Percentiles rank a stretch among this genome's conserved stretches.
Conservation (phyloP, 2,113 vertebrate genomes). For the Pseudopipra pipra region DNA sequence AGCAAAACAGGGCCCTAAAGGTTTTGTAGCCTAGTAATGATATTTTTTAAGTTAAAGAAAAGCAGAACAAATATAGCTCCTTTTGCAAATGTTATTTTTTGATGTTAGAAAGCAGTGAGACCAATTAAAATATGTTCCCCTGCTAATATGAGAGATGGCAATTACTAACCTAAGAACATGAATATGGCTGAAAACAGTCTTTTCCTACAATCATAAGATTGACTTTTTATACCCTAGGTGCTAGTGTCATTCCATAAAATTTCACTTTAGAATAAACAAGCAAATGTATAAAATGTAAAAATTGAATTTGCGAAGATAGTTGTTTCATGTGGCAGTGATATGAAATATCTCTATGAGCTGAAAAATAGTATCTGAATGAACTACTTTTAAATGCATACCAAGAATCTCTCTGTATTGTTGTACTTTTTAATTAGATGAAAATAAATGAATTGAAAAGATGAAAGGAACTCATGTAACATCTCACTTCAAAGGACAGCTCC, state of each 20-base stretch:
- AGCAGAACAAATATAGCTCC: background rate
- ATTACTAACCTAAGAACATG: background rate
- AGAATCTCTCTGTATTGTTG: slow-evolving; percentile 34
- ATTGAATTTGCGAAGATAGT: background rate
- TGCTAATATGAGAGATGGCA: slow-evolving; percentile 22
- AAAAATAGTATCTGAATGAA: slow-evolving; percentile 2
- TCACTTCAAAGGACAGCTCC: slow-evolving; percentile 54
- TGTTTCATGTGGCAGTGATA: background rate
- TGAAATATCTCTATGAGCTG: background rate
- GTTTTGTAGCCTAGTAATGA: background rate
- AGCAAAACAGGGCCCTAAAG: background rate
- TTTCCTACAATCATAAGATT: background rate
- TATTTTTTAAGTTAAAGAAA: background rate
- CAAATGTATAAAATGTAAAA: background rate
- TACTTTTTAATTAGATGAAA: slow-evolving; percentile 62
- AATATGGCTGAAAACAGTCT: background rate
- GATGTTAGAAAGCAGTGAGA: slow-evolving; percentile 47
- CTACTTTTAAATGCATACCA: background rate
- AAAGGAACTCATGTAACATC: slow-evolving; percentile 44
- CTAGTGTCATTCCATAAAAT: background rate
- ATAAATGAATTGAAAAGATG: slow-evolving; percentile 64
- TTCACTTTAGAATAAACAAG: background rate
- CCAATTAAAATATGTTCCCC: slow-evolving; percentile 44
- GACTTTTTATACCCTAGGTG: background rate
- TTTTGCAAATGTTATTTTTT: slow-evolving; percentile 12